Base-by-base conservation (phyloP, 2,797 vertebrate genomes). In the Onychomys leucogaster region DNA sequence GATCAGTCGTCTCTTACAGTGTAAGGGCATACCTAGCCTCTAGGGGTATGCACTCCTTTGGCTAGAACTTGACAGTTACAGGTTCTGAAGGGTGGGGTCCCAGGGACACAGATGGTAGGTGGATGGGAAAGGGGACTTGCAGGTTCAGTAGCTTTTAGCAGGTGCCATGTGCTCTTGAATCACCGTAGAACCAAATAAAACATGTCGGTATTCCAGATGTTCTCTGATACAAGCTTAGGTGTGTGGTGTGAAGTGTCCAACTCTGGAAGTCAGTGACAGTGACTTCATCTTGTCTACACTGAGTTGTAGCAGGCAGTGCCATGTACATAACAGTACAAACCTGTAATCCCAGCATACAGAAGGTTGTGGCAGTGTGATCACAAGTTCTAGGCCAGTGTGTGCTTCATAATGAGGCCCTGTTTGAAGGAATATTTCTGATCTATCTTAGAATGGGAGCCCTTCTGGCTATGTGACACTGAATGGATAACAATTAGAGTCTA, bases 241-340 rank as follows among this genome's bases (percentile, higher is more conserved):
- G 67, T 88, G 82, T n/a, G 21, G 13, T 65, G 14, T 57, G 49
- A 90, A 83, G 86, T 14, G 73, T 94, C 61, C 19, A 81, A 23
- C 17, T 77, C 57, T 77, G 21, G 16, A 94, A 76, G n/a, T 27
- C 29, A 77, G 46, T 78, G 43, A 80, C 27, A 80, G 14, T 63
- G 92, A 49, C 29, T 67, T 92, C 46, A 52, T 84, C 63, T 75
- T 96, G 41, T 93, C 46, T 43, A 11, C n/a, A 92, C 32, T 82
- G 69, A 55, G 41, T 52, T 55, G 43, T 49, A 96, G 52, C 61
- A 67, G 75, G 37, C 23, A 83, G n/a, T 78, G 69, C 43, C 41
- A 81, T 41, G 29, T 32, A 29, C 9, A 6, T 19, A 61, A 41
- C 57, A 61, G 55, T 21, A 6, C 43, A 67, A 37, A n/a, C 76